Base-by-base conservation (phyloP, 2,797 vertebrate genomes). In the Acanthornis magna region DNA sequence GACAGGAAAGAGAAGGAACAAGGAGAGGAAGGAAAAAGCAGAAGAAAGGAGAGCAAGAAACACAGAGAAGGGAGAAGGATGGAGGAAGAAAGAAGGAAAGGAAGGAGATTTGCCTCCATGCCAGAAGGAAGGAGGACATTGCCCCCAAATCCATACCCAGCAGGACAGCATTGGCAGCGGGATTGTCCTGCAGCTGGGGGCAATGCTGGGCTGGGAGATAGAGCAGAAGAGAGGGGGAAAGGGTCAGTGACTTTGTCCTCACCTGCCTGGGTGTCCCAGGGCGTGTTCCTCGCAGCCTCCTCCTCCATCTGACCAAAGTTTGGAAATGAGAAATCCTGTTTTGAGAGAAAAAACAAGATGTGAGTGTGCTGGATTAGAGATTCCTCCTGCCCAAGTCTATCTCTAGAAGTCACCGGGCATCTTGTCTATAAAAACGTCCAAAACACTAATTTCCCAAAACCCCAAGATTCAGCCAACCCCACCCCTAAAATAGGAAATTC, bases 91-190 rank as follows among this genome's bases (percentile, higher is more conserved):
- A 7, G 4, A 32, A 61, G 21, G 43, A 42, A 26, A 43, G 32
- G 47, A 32, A 16, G 25, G 43, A 13, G 13, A 68, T 53, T 36
- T 76, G 29, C 54, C 19, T 61, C 27, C 8, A 8, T 29, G 47
- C 10, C 23, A 68, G 27, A 76, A 29, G n/a, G 18, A 68, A 53
- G 62, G 27, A 76, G 19, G 40, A 68, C 2, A 61, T 47, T 20
- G 20, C 5, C 21, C 40, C 38, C 27, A 12, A 36, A 16, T 75
- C 14, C 23, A 38, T 47, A n/a, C 11, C 13, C 5, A 7, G 29
- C 16, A 61, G 40, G 55, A 76, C 16, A 2, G 55, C 5, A 3
- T 10, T 0, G 1, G 42, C 29, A 63, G 30, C 0, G 0, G 29
- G 16, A 40, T 11, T 77, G 29, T 77, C 48, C 25, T 47, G 63